Conservation (phyloP, 2,888 invertebrate species). For the Euzophera pinguis region DNA sequence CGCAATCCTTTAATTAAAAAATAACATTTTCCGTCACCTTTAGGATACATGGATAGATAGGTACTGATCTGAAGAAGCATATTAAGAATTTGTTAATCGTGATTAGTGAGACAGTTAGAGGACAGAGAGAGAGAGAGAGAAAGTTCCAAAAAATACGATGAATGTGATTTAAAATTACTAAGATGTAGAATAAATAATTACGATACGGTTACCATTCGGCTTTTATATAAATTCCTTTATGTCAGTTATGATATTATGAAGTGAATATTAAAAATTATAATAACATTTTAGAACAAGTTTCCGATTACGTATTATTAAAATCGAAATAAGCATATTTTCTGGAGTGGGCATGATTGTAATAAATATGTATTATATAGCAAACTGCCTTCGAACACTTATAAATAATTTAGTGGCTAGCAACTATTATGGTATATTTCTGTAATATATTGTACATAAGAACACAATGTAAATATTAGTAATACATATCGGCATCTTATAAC, state of each 20-base stretch:
- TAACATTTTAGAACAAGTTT: too few relatives aligned
- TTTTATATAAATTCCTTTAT: too few relatives aligned
- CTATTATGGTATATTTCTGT: conserved; percentile 2
- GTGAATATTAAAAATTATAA: too few relatives aligned
- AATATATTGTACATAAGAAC: conserved; percentile 6
- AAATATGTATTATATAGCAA: background rate
- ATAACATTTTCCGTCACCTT: too few relatives aligned
- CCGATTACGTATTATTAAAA: too few relatives aligned
- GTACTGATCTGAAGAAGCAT: background rate
- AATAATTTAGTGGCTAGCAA: background rate
- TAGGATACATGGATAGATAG: background rate
- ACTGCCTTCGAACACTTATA: background rate
- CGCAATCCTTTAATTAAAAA: too few relatives aligned
- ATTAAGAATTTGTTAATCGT: background rate
- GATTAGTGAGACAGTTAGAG: conserved; percentile 2
- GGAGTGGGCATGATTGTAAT: background rate
- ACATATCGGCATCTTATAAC: background rate
- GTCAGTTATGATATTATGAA: too few relatives aligned
- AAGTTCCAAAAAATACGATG: background rate
- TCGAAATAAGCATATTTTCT: background rate
- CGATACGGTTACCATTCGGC: too few relatives aligned
- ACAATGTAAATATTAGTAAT: conserved; percentile 7
- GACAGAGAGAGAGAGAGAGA: too few relatives aligned
- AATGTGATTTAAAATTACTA: background rate
- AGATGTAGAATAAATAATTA: background rate